Evolutionary conservation across 1,140 invertebrate genomes (phyloP), one percentile per base, ranked within the genome.

Genomic region (Macrotrachela quadricornifera): DNA sequence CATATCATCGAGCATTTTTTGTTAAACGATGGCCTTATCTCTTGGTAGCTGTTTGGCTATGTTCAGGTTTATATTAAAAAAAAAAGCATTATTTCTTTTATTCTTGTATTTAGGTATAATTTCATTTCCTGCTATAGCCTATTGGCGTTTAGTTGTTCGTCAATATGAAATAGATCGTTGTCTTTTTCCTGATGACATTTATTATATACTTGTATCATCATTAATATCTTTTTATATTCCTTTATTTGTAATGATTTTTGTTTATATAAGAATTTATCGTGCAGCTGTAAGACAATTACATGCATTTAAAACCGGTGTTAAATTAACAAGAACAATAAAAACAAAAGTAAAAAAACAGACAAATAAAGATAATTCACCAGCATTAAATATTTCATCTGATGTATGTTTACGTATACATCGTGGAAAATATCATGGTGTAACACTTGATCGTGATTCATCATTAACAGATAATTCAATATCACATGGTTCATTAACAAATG

Each of bases 161-260:
- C 1, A 36, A 16, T 54, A 49, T 21, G 14, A 41, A 30, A 30
- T 21, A 14, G 36, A 49, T 10, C n/a, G 16, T 13, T 54, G 53
- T 16, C 16, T 39, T 3, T 54, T 54, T 44, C 41, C 53, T 30
- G 37, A 48, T 16, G 47, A 49, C 18, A n/a, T 43, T 11, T 54
- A 49, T 9, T 71, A 69, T 57, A 69, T 67, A 1, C 58, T 71
- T 14, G 69, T 66, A 51, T 69, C 67, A 16, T 70, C 69, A 1
- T 58, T 69, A 10, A 63, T 66, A 13, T 68, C 68, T n/a, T 71
- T 71, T 58, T 70, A 71, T 57, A 62, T 64, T 46, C 70, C 70
- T 0, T 51, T 69, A 11, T 48, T 67, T 10, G 51, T 70, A 15
- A 71, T 71, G 62, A 57, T 70, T 18, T 58, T 68, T 40, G 59